phyloP scores from a whole-genome alignment of 2,888 invertebrate genomes.

The Microdon myrmicae region DNA sequence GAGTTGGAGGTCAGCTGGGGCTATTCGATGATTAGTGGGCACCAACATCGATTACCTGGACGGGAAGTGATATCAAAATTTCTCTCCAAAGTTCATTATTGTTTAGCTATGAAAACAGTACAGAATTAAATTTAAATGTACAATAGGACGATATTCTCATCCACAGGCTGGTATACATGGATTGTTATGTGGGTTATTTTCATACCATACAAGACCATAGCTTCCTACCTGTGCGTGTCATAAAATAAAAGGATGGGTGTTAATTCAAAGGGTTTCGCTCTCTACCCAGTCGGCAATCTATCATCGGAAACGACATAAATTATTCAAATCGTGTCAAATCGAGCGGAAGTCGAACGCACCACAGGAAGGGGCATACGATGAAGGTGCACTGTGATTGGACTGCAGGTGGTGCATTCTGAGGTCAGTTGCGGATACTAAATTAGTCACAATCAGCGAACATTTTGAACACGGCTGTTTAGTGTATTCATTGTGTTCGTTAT shows the following conservation, averaged over 20 bases:
- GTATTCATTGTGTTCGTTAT: conserved; percentile 40
- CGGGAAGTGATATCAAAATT: conserved; percentile 49
- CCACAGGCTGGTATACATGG: no score
- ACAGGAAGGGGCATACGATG: conserved; percentile 23
- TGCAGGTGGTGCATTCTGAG: conserved; percentile 42
- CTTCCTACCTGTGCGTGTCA: background rate
- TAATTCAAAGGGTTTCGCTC: conserved; percentile 23
- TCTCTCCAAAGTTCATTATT: conserved; percentile 52
- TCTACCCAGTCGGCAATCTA: conserved; percentile 21
- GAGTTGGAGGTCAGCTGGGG: conserved; percentile 9
- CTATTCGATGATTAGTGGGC: conserved; percentile 13
- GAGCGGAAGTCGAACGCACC: conserved; percentile 37
- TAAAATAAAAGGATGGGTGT: no score
- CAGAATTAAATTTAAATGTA: conserved; percentile 18
- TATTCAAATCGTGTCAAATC: conserved; percentile 38
- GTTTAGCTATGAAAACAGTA: conserved; percentile 14
- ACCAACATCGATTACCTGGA: conserved; percentile 48
- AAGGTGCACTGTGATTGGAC: conserved; percentile 35
- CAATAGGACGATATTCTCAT: no score
- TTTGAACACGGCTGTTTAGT: conserved; percentile 37
- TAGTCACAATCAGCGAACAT: conserved; percentile 50
- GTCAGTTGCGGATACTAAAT: conserved; percentile 37
- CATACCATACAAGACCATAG: no score
- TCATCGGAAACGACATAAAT: conserved; percentile 35
- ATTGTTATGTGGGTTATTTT: no score